A percentile compares a stretch with the other conserved stretches of the same genome.
Evolutionary conservation across 2,888 invertebrate species (phyloP).

Genomic region (Aradus depressus): DNA sequence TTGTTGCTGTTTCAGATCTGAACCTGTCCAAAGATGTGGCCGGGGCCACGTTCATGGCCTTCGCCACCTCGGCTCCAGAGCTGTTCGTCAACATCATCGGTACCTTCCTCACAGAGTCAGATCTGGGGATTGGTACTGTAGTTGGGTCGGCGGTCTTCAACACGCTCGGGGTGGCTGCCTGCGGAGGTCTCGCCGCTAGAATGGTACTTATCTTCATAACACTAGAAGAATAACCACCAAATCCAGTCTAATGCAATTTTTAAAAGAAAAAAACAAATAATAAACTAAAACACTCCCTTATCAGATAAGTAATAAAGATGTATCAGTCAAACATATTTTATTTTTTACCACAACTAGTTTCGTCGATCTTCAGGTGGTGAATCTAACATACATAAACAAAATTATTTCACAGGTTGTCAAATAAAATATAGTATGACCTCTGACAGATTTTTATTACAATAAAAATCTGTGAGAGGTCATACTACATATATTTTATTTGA

Average conservation of each 20-base stretch:
- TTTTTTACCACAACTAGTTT: neutral
- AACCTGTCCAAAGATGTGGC: conserved; percentile 64
- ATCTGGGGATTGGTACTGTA: conserved; percentile 78
- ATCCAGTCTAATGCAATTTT: neutral
- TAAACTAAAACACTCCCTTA: neutral
- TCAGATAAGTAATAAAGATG: no score
- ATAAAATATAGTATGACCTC: no score
- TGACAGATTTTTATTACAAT: no score
- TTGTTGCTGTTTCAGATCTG: no score
- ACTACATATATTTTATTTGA: no score
- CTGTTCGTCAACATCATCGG: conserved; percentile 85
- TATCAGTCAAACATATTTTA: no score
- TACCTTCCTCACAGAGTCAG: conserved; percentile 68
- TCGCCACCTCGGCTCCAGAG: conserved; percentile 90
- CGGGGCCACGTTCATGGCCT: conserved; percentile 93
- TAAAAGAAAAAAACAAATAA: neutral
- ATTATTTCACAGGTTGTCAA: no score
- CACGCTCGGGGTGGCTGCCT: conserved; percentile 69
- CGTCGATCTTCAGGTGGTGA: no score
- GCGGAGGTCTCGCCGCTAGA: conserved; percentile 63
- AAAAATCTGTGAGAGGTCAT: no score
- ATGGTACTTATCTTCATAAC: conserved; percentile 42
- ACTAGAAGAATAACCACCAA: neutral
- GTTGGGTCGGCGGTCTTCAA: conserved; percentile 83
- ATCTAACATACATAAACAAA: no score